phyloP scores from a whole-genome alignment of 2,888 invertebrate species.

The Drosophila mulleri region DNA sequence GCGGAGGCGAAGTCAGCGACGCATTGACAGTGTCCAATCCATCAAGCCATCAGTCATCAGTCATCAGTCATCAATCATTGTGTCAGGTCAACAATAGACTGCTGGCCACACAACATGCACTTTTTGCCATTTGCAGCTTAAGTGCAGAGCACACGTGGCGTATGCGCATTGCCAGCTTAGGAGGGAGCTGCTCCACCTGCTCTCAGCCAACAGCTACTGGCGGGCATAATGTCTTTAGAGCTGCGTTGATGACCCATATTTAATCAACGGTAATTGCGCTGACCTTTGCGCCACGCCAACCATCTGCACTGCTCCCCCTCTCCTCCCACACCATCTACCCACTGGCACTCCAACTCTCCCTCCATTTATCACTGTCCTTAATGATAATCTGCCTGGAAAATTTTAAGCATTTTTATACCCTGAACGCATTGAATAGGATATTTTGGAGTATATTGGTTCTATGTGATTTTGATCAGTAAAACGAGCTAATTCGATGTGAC shows the following conservation, averaged over 20 bases:
- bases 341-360: not conserved
- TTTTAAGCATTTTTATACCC: slow-evolving; percentile 10
- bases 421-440: not conserved
- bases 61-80: slow-evolving; percentile 10
- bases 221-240: slow-evolving; percentile 12
- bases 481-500: too few relatives aligned
- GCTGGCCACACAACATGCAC: slow-evolving; percentile 29
- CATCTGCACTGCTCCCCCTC: too few relatives aligned
- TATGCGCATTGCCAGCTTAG: slow-evolving; percentile 33
- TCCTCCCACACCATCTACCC: not conserved
- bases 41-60: not conserved
- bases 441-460: not conserved
- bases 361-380: slow-evolving; percentile 21
- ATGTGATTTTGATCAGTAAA: too few relatives aligned
- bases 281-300: slow-evolving; percentile 2
- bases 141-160: slow-evolving; percentile 28
- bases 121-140: slow-evolving; percentile 16
- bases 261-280: slow-evolving; percentile 73
- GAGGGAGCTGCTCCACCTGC: slow-evolving; percentile 13
- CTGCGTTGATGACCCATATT: slow-evolving; percentile 69
- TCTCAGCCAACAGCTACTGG: not conserved
- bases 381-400: slow-evolving; percentile 67
- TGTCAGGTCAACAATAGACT: not conserved
- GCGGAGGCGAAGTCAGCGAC: not conserved
- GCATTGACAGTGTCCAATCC: slow-evolving; percentile 5